Conservation (phyloP, 2,888 invertebrate genomes). For the Glyphotaelius pellucidus region DNA sequence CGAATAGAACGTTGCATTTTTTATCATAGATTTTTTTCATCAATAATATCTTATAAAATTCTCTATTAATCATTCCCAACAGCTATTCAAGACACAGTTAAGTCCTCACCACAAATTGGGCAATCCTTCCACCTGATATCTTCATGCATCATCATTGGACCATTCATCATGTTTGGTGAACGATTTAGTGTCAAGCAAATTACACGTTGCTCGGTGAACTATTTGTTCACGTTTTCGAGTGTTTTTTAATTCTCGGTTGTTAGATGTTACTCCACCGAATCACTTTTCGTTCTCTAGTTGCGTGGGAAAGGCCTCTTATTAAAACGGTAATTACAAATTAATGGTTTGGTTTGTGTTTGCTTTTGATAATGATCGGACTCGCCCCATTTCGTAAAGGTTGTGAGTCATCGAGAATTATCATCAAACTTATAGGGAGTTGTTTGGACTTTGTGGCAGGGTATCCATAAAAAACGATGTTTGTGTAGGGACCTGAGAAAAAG, state of each 20-base stretch:
- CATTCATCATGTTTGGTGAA: constrained; percentile 34
- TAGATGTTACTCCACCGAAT: not conserved
- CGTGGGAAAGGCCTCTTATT: constrained; percentile 62
- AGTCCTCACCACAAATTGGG: constrained; percentile 37
- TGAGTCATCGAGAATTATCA: constrained; percentile 34
- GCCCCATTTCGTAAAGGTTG: constrained; percentile 39
- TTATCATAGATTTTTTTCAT: not conserved
- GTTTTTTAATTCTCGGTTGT: not conserved
- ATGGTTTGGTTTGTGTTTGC: constrained; percentile 50
- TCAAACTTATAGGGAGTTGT: not conserved
- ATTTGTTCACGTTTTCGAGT: constrained; percentile 43
- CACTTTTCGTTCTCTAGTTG: constrained; percentile 32
- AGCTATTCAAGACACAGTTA: constrained; percentile 2
- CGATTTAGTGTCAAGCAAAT: constrained; percentile 47
- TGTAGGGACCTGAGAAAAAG: no score
- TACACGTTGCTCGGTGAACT: constrained; percentile 30
- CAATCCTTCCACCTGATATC: constrained; percentile 34
- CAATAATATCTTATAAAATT: not conserved
- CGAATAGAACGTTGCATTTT: not conserved
- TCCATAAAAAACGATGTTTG: not conserved
- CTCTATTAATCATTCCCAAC: constrained; percentile 34
- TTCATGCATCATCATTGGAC: constrained; percentile 29
- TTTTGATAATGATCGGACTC: constrained; percentile 45
- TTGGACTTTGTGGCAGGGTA: not conserved
- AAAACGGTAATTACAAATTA: constrained; percentile 59